These are phyloP conservation scores for Pyrgus malvae DNA, from an alignment of 2,888 invertebrate species.

Conservation along the genomic window DNA sequence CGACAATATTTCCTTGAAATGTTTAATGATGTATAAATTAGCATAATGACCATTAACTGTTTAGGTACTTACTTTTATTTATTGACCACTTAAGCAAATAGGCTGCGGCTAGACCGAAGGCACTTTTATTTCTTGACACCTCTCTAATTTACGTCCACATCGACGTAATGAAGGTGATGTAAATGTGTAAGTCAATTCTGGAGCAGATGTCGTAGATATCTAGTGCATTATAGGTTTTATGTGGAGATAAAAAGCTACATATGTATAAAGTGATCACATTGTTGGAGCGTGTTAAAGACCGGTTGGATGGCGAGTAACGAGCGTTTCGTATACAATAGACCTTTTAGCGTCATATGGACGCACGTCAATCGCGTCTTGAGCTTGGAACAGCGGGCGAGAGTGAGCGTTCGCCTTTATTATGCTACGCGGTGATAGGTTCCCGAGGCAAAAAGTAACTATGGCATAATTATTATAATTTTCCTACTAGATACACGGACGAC, in stretches of 20 bases:
- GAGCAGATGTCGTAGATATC: slow-evolving; percentile 10
- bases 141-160: slow-evolving; percentile 1
- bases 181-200: slow-evolving; percentile 2
- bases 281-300: slow-evolving; percentile 78
- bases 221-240: slow-evolving; percentile 28
- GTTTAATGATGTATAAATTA: slow-evolving; percentile 65
- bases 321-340: slow-evolving; percentile 80
- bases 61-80: slow-evolving; percentile 28
- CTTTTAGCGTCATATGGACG: slow-evolving; percentile 78
- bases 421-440: slow-evolving; percentile 39
- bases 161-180: background rate
- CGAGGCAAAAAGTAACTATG: slow-evolving; percentile 33
- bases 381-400: slow-evolving; percentile 46
- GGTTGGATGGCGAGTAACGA: slow-evolving; percentile 73
- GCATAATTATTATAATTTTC: slow-evolving; percentile 37
- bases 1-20: slow-evolving; percentile 66
- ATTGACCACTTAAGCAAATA: slow-evolving; percentile 8
- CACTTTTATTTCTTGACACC: background rate
- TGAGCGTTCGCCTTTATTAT: slow-evolving; percentile 64
- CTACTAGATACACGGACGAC: slow-evolving; percentile 12
- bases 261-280: slow-evolving; percentile 78
- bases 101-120: background rate
- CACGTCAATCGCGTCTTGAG: slow-evolving; percentile 71
- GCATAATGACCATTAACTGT: slow-evolving; percentile 60
- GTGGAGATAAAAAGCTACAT: slow-evolving; percentile 54